Evolutionary conservation across 2,888 invertebrate species (phyloP).

Genomic region (Chesias legatella): DNA sequence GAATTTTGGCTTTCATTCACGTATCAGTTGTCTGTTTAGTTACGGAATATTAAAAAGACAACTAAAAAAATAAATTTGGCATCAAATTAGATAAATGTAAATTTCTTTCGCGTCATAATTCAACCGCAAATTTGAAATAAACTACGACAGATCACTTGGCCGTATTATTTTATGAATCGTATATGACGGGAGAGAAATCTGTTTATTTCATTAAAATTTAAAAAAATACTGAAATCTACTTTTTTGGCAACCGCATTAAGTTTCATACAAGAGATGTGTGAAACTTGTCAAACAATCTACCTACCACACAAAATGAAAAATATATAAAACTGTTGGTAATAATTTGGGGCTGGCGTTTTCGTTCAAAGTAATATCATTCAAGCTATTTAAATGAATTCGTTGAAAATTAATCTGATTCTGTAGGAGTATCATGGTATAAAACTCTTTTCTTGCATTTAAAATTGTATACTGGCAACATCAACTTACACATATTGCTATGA

Average conservation of each 20-base stretch:
- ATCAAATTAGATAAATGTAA: conserved; percentile 2
- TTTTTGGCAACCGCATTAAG: conserved; percentile 28
- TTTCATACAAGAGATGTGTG: conserved; percentile 29
- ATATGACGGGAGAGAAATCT: conserved; percentile 5
- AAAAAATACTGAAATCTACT: conserved; percentile 15
- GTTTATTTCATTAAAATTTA: conserved; percentile 6
- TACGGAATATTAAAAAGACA: conserved; percentile 13
- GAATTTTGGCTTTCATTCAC: conserved; percentile 19
- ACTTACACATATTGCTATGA: too few relatives aligned
- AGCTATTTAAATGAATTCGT: conserved; percentile 13
- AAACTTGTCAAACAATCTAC: conserved; percentile 41
- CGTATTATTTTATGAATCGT: too few relatives aligned
- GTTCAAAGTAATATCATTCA: conserved; percentile 20
- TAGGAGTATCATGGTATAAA: too few relatives aligned
- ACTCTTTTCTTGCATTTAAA: too few relatives aligned
- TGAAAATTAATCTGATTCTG: neutral
- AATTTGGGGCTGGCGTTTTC: conserved; percentile 7
- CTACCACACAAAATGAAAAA: conserved; percentile 36
- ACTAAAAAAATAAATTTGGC: conserved; percentile 8
- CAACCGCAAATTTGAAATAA: neutral
- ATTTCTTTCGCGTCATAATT: conserved; percentile 5
- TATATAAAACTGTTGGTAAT: conserved; percentile 14
- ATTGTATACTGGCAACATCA: too few relatives aligned
- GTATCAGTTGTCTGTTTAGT: conserved; percentile 11
- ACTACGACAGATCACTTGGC: too few relatives aligned